Conservation (phyloP, 2,113 vertebrate genomes). For the Caranx ignobilis region DNA sequence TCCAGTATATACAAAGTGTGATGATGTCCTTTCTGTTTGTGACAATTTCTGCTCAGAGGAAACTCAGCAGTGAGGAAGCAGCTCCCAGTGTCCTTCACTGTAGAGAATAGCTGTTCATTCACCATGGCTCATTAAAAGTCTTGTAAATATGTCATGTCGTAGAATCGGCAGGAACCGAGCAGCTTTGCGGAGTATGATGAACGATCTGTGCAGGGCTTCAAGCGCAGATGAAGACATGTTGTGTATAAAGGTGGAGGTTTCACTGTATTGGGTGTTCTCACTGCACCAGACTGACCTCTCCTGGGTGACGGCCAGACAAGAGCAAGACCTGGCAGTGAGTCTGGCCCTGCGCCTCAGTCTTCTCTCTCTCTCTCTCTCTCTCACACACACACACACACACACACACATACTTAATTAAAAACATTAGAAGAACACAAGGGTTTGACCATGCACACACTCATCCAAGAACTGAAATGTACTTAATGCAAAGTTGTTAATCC, state of each 20-base stretch:
- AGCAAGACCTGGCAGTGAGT: constrained; percentile 19
- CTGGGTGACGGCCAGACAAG: constrained; percentile 56
- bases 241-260: constrained; percentile 17
- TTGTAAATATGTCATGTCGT: constrained; percentile 61
- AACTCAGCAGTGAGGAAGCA: constrained; percentile 46
- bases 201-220: background rate
- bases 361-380: background rate
- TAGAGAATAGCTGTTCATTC: constrained; percentile 45
- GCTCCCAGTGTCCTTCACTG: constrained; percentile 20
- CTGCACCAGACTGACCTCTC: constrained; percentile 66
- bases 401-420: constrained; percentile 1
- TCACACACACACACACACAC: constrained; percentile 11
- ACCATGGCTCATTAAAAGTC: constrained; percentile 58
- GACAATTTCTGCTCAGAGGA: constrained; percentile 29
- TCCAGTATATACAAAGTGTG: background rate
- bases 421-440: constrained; percentile 13
- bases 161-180: constrained; percentile 35
- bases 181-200: constrained; percentile 26
- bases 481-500: constrained; percentile 8
- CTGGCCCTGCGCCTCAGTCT: background rate
- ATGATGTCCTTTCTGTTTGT: constrained; percentile 4
- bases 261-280: constrained; percentile 31
- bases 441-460: background rate
- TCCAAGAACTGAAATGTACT: background rate
- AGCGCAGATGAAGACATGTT: constrained; percentile 21